phyloP scores from a whole-genome alignment of 2,888 invertebrate species.

The Oeneis ivallda region DNA sequence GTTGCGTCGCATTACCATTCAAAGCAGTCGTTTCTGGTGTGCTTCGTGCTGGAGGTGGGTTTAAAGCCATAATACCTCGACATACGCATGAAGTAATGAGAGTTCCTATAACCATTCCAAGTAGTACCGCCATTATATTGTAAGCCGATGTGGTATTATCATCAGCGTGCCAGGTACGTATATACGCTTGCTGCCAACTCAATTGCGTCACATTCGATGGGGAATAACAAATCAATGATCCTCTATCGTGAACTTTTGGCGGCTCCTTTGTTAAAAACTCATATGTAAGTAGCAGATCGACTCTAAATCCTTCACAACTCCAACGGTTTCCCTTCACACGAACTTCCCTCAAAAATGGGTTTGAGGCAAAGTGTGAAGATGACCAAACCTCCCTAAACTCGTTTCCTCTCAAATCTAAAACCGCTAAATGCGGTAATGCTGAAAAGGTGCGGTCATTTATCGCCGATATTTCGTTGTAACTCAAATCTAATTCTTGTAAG shows the following conservation, averaged over 20 bases:
- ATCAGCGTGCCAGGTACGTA: constrained; percentile 81
- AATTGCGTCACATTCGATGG: constrained; percentile 84
- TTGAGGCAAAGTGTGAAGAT: constrained; percentile 82
- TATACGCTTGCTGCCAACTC: constrained; percentile 87
- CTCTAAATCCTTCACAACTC: constrained; percentile 86
- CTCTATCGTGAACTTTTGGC: constrained; percentile 66
- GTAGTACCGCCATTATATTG: constrained; percentile 78
- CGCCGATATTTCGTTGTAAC: constrained; percentile 81
- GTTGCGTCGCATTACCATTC: constrained; percentile 53
- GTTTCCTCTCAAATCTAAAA: constrained; percentile 86
- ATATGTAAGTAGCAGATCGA: constrained; percentile 82
- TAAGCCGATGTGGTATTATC: constrained; percentile 68
- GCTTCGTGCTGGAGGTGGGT: constrained; percentile 57
- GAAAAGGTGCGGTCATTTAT: constrained; percentile 84
- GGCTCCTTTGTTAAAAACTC: constrained; percentile 82
- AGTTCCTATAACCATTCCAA: constrained; percentile 79
- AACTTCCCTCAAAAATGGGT: constrained; percentile 81
- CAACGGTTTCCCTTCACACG: constrained; percentile 88
- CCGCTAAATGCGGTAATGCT: constrained; percentile 83
- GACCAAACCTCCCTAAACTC: constrained; percentile 84
- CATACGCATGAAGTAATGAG: constrained; percentile 81
- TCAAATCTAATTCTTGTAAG: constrained; percentile 82
- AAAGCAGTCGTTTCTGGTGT: constrained; percentile 67
- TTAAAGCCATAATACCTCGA: constrained; percentile 74
- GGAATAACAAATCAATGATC: constrained; percentile 84